These are phyloP conservation scores for Sinohyriopsis cumingii DNA, from an alignment of 2,888 invertebrate species.

Conservation along the genomic window DNA sequence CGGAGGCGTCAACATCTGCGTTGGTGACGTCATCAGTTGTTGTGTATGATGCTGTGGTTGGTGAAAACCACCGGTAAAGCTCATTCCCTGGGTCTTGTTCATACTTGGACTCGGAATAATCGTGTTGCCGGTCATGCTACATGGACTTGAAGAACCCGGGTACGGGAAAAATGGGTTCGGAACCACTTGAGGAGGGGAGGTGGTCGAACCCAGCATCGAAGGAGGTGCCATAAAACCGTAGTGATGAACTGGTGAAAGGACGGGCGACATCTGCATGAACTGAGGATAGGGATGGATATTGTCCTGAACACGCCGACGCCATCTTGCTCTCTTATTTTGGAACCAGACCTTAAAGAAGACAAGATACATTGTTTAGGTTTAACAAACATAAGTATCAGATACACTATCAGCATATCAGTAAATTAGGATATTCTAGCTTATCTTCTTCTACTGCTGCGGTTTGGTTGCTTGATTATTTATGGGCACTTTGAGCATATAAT, in stretches of 20 bases:
- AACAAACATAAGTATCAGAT: no score
- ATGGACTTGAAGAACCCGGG: conserved; percentile 6
- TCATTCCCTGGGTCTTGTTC: not conserved
- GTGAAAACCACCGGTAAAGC: not conserved
- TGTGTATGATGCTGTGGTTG: conserved; percentile 4
- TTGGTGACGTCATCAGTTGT: conserved; percentile 33
- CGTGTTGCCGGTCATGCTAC: conserved; percentile 5
- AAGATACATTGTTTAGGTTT: not conserved
- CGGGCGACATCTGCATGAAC: conserved; percentile 35
- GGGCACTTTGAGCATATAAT: no score
- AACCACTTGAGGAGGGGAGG: conserved; percentile 4
- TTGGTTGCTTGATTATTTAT: no score
- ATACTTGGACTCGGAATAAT: not conserved
- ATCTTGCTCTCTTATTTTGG: conserved; percentile 57
- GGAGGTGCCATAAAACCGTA: conserved; percentile 43
- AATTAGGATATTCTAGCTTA: no score
- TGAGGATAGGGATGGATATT: conserved; percentile 32
- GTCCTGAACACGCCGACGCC: conserved; percentile 48
- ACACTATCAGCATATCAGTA: no score
- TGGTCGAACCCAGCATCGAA: conserved; percentile 17
- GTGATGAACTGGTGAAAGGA: conserved; percentile 39
- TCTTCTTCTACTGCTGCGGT: no score
- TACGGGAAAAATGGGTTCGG: conserved; percentile 7
- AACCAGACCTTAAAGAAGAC: conserved; percentile 49
- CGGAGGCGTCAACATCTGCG: conserved; percentile 36